Conservation (phyloP, 2,888 invertebrate genomes). For the Pseudococcus longispinus region DNA sequence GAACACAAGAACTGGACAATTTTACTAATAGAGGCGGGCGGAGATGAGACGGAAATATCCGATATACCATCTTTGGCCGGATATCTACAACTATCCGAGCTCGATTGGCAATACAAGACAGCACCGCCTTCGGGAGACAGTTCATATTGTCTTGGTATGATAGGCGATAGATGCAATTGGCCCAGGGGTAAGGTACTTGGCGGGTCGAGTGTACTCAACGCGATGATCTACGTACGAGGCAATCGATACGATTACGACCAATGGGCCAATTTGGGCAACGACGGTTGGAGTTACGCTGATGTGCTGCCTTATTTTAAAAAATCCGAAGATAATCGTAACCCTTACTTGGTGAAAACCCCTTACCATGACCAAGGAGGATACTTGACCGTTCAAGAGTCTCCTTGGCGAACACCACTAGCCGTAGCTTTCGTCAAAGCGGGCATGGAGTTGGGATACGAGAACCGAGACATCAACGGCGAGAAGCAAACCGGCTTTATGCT, state of each 20-base stretch:
- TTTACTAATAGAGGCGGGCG: conserved; percentile 78
- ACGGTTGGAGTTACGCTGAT: conserved; percentile 84
- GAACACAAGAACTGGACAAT: conserved; percentile 84
- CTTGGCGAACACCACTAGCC: conserved; percentile 82
- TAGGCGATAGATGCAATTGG: conserved; percentile 87
- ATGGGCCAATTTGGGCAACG: conserved; percentile 83
- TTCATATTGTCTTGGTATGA: conserved; percentile 87
- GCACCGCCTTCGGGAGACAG: conserved; percentile 76
- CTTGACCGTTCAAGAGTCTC: conserved; percentile 80
- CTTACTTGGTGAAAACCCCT: conserved; percentile 75
- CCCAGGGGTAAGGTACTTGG: conserved; percentile 82
- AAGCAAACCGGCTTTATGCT: conserved; percentile 87
- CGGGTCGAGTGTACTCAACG: conserved; percentile 83
- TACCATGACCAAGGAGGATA: conserved; percentile 83
- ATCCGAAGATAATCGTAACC: conserved; percentile 87
- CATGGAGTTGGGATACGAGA: conserved; percentile 80
- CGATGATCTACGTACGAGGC: conserved; percentile 91
- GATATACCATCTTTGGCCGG: conserved; percentile 84
- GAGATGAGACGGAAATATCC: conserved; percentile 86
- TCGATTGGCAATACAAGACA: conserved; percentile 93
- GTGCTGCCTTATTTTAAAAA: conserved; percentile 85
- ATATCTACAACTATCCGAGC: conserved; percentile 82
- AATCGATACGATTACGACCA: conserved; percentile 85
- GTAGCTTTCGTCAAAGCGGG: conserved; percentile 85
- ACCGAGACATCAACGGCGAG: conserved; percentile 82